Percentiles rank a stretch among this genome's conserved stretches.
Conservation (phyloP, 1,140 invertebrate species). For the Pseudomyrmex concolor region DNA sequence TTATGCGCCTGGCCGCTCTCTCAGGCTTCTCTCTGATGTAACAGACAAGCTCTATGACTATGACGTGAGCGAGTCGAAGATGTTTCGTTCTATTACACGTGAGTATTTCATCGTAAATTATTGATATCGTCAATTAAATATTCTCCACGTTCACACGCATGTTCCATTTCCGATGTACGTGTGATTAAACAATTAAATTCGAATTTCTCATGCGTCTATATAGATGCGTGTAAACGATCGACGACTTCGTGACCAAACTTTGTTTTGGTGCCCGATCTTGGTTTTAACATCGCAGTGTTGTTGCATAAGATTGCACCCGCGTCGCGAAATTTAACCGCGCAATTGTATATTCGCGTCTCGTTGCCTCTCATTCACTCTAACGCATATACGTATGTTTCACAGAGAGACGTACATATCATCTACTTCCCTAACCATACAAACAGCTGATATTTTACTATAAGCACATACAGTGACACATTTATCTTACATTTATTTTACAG, state of each 20-base stretch:
- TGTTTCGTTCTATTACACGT: constrained; percentile 67
- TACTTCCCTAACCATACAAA: neutral
- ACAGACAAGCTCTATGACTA: constrained; percentile 21
- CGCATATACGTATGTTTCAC: too few relatives aligned
- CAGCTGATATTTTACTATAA: neutral
- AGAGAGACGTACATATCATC: too few relatives aligned
- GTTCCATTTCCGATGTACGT: neutral
- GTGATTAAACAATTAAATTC: too few relatives aligned
- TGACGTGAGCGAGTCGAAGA: constrained; percentile 38
- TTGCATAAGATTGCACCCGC: constrained; percentile 41
- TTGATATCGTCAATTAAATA: neutral
- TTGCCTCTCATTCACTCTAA: neutral
- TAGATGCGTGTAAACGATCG: neutral
- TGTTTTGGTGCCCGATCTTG: neutral
- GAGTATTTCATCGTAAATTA: constrained; percentile 46
- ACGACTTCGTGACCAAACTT: neutral
- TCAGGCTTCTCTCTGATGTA: too few relatives aligned
- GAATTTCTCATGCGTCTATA: too few relatives aligned
- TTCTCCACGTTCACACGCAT: neutral
- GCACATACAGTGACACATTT: neutral
- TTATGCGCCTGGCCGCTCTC: too few relatives aligned
- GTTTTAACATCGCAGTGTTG: neutral
- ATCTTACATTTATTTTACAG: constrained; percentile 49
- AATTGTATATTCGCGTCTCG: neutral
- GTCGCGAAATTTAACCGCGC: neutral